Conservation (phyloP, 2,888 invertebrate species). For the Branchipolynoe longqiensis region DNA sequence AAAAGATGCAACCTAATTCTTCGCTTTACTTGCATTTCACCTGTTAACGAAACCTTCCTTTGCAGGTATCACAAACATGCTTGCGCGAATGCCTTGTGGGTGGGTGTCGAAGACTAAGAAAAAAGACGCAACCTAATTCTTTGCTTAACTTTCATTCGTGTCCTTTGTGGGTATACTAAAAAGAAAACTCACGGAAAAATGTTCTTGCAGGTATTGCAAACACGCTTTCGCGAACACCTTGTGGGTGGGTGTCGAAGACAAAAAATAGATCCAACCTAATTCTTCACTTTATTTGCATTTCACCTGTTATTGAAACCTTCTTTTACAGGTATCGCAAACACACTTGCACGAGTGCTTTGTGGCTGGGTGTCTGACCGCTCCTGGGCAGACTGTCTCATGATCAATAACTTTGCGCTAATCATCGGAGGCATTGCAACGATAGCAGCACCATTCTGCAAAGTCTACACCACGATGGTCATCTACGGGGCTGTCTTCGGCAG, state of each 20-base stretch:
- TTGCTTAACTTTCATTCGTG: no score
- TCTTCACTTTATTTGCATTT: not conserved
- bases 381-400: slow-evolving; percentile 91
- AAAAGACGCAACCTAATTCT: no score
- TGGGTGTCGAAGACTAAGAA: slow-evolving; percentile 85
- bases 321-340: slow-evolving; percentile 89
- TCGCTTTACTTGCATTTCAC: not conserved
- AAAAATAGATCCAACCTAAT: no score
- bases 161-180: no score
- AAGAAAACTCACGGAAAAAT: no score
- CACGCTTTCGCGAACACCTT: no score
- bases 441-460: slow-evolving; percentile 86
- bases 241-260: no score
- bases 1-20: no score
- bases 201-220: no score
- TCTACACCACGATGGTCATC: slow-evolving; percentile 87
- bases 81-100: slow-evolving; percentile 90
- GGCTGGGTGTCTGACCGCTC: slow-evolving; percentile 88
- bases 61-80: slow-evolving; percentile 89
- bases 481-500: slow-evolving; percentile 93
- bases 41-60: no score
- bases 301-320: no score
- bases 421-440: slow-evolving; percentile 94
- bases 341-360: slow-evolving; percentile 88
- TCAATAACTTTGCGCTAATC: slow-evolving; percentile 94